Conservation (phyloP, 2,888 invertebrate species). For the Leucoma salicis region DNA sequence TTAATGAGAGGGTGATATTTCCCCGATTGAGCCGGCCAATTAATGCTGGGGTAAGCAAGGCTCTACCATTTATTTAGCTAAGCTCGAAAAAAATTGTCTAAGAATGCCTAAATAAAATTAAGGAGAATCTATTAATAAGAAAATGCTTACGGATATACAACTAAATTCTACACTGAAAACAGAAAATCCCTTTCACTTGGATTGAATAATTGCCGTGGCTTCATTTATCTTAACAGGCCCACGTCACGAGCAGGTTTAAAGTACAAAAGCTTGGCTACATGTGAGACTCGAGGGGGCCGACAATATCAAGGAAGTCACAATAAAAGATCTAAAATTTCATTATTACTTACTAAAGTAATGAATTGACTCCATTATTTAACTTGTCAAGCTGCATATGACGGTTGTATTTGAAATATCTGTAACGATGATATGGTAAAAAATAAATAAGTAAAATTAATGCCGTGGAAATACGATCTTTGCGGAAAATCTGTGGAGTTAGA, state of each 20-base stretch:
- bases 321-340: conserved; percentile 54
- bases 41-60: too few relatives aligned
- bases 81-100: too few relatives aligned
- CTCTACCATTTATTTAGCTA: too few relatives aligned
- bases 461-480: too few relatives aligned
- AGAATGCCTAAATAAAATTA: not conserved
- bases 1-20: too few relatives aligned
- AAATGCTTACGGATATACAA: not conserved
- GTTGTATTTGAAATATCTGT: conserved; percentile 30
- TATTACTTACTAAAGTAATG: conserved; percentile 42
- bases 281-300: conserved; percentile 54
- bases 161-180: not conserved
- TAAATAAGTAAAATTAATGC: too few relatives aligned
- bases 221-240: conserved; percentile 67
- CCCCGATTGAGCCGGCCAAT: too few relatives aligned
- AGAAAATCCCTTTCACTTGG: not conserved
- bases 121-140: not conserved
- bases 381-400: conserved; percentile 35
- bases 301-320: conserved; percentile 50
- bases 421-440: conserved; percentile 27
- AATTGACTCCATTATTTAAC: conserved; percentile 43
- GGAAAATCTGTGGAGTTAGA: too few relatives aligned
- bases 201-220: conserved; percentile 57
- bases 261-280: conserved; percentile 63
- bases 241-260: conserved; percentile 60